Percentiles rank a stretch among this genome's conserved stretches.
Evolutionary conservation across 2,113 vertebrate genomes (phyloP).

Genomic region (Phodopus roborovskii): DNA sequence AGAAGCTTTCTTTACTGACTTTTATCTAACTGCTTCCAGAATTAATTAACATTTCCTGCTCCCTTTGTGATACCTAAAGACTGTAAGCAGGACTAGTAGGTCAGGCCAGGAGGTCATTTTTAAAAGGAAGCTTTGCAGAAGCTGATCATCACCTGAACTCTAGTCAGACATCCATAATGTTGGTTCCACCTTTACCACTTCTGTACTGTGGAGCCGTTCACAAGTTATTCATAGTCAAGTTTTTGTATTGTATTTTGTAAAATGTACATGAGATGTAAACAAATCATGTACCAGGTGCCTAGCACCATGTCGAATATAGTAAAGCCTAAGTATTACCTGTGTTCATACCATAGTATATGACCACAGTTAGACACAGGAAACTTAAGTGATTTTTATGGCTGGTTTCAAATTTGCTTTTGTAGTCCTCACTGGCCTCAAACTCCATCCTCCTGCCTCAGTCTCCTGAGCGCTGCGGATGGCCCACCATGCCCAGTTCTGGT

Average conservation of each 20-base stretch:
- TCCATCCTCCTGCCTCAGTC: background rate
- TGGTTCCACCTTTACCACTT: background rate
- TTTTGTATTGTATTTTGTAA: background rate
- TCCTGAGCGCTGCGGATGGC: background rate
- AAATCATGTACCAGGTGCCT: background rate
- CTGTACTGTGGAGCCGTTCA: background rate
- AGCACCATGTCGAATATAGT: background rate
- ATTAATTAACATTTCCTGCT: constrained; percentile 16
- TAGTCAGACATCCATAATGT: background rate
- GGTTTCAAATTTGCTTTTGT: background rate
- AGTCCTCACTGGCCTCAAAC: background rate
- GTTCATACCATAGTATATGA: background rate
- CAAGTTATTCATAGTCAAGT: background rate
- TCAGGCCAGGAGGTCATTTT: background rate
- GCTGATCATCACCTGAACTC: background rate
- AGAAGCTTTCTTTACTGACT: constrained; percentile 22
- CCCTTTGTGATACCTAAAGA: background rate
- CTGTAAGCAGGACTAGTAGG: background rate
- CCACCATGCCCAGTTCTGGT: background rate
- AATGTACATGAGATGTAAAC: background rate
- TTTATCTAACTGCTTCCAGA: constrained; percentile 4
- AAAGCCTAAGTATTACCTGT: background rate
- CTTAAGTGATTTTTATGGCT: background rate
- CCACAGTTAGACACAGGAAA: background rate
- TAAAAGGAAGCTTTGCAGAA: background rate